Conservation (phyloP, 1,140 invertebrate genomes). For the Papilio aristodemus region DNA sequence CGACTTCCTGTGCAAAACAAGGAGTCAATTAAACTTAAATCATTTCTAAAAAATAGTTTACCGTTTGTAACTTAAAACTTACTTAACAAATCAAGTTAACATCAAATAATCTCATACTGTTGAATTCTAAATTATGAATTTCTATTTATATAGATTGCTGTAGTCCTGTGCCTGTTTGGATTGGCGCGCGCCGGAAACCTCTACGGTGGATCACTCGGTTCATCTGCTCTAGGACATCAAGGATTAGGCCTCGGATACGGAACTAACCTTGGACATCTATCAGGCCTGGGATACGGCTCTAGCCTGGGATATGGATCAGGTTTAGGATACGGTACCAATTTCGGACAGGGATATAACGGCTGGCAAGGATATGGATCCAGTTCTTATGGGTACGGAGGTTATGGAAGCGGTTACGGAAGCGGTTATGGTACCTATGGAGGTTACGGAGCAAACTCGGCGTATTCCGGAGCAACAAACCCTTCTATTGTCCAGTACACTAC, state of each 20-base stretch:
- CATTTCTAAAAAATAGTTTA: too few species aligned
- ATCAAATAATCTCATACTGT: too few species aligned
- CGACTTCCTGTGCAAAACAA: too few species aligned
- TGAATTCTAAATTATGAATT: too few species aligned
- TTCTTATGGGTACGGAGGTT: conserved; percentile 31
- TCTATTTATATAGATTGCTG: conserved; percentile 42
- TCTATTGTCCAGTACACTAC: conserved; percentile 5
- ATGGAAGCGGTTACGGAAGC: conserved; percentile 36
- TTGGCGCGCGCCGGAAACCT: conserved; percentile 43
- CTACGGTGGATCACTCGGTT: conserved; percentile 38
- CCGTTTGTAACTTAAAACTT: too few species aligned
- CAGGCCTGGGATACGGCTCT: background rate
- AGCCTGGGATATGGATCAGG: background rate
- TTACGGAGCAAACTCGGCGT: conserved; percentile 31
- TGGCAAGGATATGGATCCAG: conserved; percentile 6
- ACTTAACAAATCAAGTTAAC: too few species aligned
- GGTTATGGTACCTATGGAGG: conserved; percentile 12
- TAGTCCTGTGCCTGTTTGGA: conserved; percentile 43
- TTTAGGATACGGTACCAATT: background rate
- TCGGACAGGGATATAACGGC: background rate
- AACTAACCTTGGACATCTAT: conserved; percentile 6
- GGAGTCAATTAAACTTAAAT: too few species aligned
- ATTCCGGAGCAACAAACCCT: background rate
- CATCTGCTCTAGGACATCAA: background rate
- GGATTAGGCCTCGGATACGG: background rate